phyloP scores from a whole-genome alignment of 2,797 vertebrate genomes.

The Arnoldichthys spilopterus region DNA sequence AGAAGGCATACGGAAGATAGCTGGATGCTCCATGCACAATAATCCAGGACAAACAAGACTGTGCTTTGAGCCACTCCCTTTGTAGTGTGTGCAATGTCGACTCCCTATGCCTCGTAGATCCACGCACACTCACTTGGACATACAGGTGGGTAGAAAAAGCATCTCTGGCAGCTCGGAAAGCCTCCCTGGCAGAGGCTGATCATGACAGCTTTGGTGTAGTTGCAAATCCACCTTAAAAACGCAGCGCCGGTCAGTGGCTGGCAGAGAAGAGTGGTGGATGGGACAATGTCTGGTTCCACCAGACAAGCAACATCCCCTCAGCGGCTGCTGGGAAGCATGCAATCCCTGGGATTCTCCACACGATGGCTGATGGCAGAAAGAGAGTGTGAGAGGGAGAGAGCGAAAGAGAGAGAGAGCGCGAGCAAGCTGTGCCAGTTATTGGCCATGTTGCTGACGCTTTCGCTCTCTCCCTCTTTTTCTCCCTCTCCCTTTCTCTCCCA shows the following conservation, averaged over 20 bases:
- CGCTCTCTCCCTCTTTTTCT: conserved; percentile 66
- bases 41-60: conserved; percentile 53
- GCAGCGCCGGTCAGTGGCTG: conserved; percentile 44
- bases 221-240: neutral
- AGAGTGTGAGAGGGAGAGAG: neutral
- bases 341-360: conserved; percentile 38
- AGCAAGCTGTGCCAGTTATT: neutral
- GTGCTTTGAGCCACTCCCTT: conserved; percentile 6
- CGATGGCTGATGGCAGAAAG: conserved; percentile 28
- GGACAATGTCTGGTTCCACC: conserved; percentile 28
- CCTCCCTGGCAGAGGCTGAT: neutral
- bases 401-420: conserved; percentile 10
- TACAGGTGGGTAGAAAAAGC: neutral
- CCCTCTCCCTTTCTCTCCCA: conserved; percentile 67
- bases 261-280: conserved; percentile 53
- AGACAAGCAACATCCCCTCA: conserved; percentile 24
- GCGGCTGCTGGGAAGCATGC: conserved; percentile 18
- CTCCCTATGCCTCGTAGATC: neutral
- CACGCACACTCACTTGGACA: neutral
- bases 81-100: neutral
- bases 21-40: conserved; percentile 63
- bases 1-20: neutral
- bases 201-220: neutral
- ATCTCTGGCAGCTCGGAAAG: neutral
- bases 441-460: conserved; percentile 2